Percentiles rank a stretch among this genome's conserved stretches.
Conservation (phyloP, 2,888 invertebrate species). For the Odontocerum albicorne region DNA sequence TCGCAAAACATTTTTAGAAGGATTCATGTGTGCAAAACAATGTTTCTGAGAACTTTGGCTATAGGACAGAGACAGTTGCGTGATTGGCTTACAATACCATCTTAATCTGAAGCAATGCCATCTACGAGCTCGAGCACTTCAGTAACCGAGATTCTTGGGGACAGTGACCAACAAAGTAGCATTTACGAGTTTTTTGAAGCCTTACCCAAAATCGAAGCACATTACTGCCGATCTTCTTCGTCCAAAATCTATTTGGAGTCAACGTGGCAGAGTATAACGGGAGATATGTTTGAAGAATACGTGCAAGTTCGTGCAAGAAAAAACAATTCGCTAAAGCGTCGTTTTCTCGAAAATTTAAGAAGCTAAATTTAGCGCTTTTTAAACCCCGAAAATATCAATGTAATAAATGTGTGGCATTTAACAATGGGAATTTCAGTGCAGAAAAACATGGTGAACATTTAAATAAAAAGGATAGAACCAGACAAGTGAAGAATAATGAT, state of each 20-base stretch:
- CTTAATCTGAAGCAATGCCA: not conserved
- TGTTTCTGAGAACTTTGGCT: not conserved
- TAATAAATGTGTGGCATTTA: not conserved
- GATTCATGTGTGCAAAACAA: constrained; percentile 4
- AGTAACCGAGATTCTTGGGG: too few relatives aligned
- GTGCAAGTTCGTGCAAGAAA: not conserved
- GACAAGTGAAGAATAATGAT: not conserved
- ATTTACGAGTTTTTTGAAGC: not conserved
- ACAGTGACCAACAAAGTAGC: not conserved
- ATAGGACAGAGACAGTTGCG: not conserved
- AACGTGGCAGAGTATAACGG: too few relatives aligned
- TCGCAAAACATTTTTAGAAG: too few relatives aligned
- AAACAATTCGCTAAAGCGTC: not conserved
- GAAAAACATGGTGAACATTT: not conserved
- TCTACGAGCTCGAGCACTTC: too few relatives aligned
- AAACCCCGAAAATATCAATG: not conserved
- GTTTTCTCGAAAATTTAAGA: not conserved
- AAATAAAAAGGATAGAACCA: not conserved
- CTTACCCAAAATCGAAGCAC: not conserved
- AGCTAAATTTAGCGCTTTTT: not conserved
- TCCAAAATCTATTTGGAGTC: not conserved
- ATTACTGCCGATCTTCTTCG: not conserved
- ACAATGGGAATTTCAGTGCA: not conserved
- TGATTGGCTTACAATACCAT: not conserved
- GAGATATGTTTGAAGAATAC: not conserved